A percentile compares a stretch with the other conserved stretches of the same genome.
Evolutionary conservation across 2,888 invertebrate genomes (phyloP).

Genomic region (Drymonia ruficornis): DNA sequence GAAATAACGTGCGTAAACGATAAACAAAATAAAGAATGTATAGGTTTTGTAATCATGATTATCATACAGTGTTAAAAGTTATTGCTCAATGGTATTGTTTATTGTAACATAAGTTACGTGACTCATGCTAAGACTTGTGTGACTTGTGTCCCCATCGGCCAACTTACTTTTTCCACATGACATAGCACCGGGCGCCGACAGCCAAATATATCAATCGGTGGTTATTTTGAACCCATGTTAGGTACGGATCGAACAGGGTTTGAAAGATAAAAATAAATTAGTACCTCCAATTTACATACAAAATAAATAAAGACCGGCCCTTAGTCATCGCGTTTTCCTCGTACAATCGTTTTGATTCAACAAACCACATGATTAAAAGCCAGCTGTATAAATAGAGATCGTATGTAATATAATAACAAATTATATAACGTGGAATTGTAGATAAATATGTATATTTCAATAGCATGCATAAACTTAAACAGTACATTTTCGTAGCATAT

Average conservation of each 20-base stretch:
- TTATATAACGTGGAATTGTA: slow-evolving; percentile 41
- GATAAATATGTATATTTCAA: slow-evolving; percentile 29
- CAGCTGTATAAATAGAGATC: slow-evolving; percentile 56
- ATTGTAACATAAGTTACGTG: slow-evolving; percentile 44
- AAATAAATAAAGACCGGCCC: slow-evolving; percentile 29
- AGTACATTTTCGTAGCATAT: slow-evolving; percentile 25
- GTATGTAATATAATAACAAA: slow-evolving; percentile 43
- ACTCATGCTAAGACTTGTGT: slow-evolving; percentile 62
- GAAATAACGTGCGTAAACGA: slow-evolving; percentile 23
- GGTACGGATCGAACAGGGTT: slow-evolving; percentile 71
- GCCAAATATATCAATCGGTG: slow-evolving; percentile 68
- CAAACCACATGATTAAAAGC: slow-evolving; percentile 47
- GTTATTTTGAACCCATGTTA: slow-evolving; percentile 75
- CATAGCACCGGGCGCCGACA: slow-evolving; percentile 61
- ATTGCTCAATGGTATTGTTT: slow-evolving; percentile 35
- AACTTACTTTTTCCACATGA: slow-evolving; percentile 75
- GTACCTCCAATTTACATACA: slow-evolving; percentile 67
- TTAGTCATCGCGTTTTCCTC: slow-evolving; percentile 24
- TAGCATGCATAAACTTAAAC: slow-evolving; percentile 46
- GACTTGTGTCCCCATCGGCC: slow-evolving; percentile 44
- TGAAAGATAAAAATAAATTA: slow-evolving; percentile 81
- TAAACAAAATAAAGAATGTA: slow-evolving; percentile 15
- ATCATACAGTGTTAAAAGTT: slow-evolving; percentile 27
- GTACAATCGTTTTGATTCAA: slow-evolving; percentile 22
- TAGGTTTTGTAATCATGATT: slow-evolving; percentile 14